Evolutionary conservation across 1,140 invertebrate genomes (phyloP).

Genomic region (Branchinecta lindahli): DNA sequence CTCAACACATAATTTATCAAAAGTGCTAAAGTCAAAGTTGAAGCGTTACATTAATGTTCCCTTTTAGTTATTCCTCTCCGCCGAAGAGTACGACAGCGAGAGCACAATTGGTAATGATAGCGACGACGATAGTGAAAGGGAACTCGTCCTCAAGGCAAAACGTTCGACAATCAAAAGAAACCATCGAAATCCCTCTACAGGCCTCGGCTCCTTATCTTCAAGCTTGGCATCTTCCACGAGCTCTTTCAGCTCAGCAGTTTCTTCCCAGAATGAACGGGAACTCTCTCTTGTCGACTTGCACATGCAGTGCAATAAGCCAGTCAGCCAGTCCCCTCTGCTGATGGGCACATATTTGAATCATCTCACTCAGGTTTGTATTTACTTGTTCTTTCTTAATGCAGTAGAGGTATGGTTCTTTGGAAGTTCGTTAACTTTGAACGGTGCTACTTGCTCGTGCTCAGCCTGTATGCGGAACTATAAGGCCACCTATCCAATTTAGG

Average conservation of each 20-base stretch:
- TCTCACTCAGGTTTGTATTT: slow-evolving; percentile 49
- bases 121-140: not conserved
- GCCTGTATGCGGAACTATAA: too few relatives aligned
- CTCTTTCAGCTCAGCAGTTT: slow-evolving; percentile 80
- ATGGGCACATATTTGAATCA: slow-evolving; percentile 90
- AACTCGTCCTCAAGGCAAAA: not conserved
- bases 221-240: slow-evolving; percentile 19
- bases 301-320: slow-evolving; percentile 83
- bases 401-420: too few relatives aligned
- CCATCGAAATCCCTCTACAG: slow-evolving; percentile 19
- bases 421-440: too few relatives aligned
- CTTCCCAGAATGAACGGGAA: slow-evolving; percentile 64
- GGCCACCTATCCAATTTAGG: too few relatives aligned
- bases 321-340: slow-evolving; percentile 67
- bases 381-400: too few relatives aligned
- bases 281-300: slow-evolving; percentile 82
- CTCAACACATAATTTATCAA: too few relatives aligned
- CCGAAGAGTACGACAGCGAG: not conserved
- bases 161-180: not conserved
- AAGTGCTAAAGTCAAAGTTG: too few relatives aligned
- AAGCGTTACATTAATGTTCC: not conserved
- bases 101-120: not conserved
- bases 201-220: slow-evolving; percentile 28
- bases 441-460: too few relatives aligned
- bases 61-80: not conserved